Evolutionary conservation across 1,140 invertebrate species (phyloP).

Genomic region (Aethina tumida): DNA sequence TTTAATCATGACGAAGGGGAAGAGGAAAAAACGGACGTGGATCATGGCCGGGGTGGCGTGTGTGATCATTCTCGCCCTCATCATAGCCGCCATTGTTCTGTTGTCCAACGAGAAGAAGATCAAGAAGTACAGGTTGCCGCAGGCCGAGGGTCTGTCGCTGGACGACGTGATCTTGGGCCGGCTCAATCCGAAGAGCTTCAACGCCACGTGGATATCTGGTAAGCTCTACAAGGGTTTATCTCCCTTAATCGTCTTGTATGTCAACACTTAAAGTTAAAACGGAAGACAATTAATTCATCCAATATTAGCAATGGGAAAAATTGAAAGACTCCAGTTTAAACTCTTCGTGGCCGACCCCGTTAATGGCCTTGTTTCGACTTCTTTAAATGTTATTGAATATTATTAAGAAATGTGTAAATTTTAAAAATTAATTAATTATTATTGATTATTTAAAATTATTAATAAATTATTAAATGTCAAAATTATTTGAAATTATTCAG

Average conservation of each 20-base stretch:
- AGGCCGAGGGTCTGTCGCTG: conserved; percentile 27
- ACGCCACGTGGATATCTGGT: conserved; percentile 44
- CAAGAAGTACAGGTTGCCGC: conserved; percentile 8
- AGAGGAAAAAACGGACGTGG: conserved; percentile 30
- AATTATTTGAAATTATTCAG: too few species aligned
- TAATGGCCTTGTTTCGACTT: too few species aligned
- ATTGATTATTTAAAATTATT: too few species aligned
- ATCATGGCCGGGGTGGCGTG: conserved; percentile 27
- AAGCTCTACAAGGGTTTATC: conserved; percentile 8
- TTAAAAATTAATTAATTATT: too few species aligned
- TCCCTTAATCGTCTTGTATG: background rate
- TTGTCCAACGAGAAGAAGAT: conserved; percentile 16
- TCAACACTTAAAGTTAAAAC: too few species aligned
- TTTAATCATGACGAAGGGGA: conserved; percentile 33
- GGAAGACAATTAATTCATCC: too few species aligned
- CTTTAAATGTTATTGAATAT: too few species aligned
- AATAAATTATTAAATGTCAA: too few species aligned
- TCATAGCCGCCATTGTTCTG: conserved; percentile 27
- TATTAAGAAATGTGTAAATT: too few species aligned
- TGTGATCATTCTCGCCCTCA: conserved; percentile 23
- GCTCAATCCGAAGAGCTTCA: conserved; percentile 40
- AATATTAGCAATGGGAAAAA: too few species aligned
- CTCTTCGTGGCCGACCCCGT: too few species aligned
- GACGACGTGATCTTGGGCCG: conserved; percentile 39
- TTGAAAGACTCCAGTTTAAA: too few species aligned